phyloP scores from a whole-genome alignment of 1,140 invertebrate genomes.

The Cataglyphis hispanica region DNA sequence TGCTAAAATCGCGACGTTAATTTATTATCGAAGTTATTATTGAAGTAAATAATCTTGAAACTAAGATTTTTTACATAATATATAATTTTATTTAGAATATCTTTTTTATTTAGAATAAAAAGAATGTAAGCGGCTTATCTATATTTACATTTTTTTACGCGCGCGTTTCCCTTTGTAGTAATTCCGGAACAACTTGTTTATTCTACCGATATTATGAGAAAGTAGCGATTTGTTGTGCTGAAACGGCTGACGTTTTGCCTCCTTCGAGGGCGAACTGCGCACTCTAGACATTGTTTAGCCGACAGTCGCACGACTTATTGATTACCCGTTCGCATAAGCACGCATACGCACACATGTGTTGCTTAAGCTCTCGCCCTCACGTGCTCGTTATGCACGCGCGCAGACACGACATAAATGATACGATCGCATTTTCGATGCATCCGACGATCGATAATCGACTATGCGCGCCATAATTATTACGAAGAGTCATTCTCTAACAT shows the following conservation, averaged over 20 bases:
- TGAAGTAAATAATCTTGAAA: not conserved
- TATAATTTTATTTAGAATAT: not conserved
- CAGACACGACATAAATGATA: slow-evolving; percentile 4
- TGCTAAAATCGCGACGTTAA: not conserved
- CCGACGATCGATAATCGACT: slow-evolving; percentile 18
- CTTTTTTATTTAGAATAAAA: not conserved
- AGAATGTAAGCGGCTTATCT: not conserved
- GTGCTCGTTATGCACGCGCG: slow-evolving; percentile 14
- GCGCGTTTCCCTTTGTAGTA: not conserved
- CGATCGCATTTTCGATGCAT: slow-evolving; percentile 19
- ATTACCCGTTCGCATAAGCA: slow-evolving; percentile 61
- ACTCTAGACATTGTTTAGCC: slow-evolving; percentile 67
- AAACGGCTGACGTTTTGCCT: not conserved
- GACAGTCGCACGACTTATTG: slow-evolving; percentile 66
- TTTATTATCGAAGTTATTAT: not conserved
- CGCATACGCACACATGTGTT: slow-evolving; percentile 13
- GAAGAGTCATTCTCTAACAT: not conserved
- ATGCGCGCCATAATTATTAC: not conserved
- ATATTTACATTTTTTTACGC: not conserved
- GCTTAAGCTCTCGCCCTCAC: slow-evolving; percentile 27
- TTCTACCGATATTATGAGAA: not conserved
- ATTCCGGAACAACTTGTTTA: not conserved
- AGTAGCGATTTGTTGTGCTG: slow-evolving; percentile 1
- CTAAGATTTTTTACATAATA: not conserved
- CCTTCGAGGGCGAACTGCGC: slow-evolving; percentile 19